Conservation (phyloP, 2,113 vertebrate species). For the Hippolais icterina region DNA sequence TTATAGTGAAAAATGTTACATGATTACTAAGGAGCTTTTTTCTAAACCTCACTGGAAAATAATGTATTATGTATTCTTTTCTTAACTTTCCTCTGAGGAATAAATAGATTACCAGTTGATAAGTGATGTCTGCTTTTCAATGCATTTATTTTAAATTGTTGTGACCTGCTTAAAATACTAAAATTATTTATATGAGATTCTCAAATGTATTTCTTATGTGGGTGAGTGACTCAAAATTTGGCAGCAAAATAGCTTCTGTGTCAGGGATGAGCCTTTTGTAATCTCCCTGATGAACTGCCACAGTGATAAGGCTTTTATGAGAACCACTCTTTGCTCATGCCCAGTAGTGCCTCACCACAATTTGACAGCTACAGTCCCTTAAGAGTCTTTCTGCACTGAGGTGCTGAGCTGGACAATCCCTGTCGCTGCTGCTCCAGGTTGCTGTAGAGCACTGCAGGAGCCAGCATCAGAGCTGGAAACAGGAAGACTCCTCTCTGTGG, state of each 20-base stretch:
- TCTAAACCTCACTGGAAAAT: neutral
- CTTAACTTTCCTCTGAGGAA: neutral
- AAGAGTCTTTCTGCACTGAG: neutral
- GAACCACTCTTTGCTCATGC: neutral
- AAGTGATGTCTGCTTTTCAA: neutral
- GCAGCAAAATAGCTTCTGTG: neutral
- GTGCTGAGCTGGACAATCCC: neutral
- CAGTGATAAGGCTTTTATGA: neutral
- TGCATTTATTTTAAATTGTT: neutral
- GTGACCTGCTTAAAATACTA: neutral
- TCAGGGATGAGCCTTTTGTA: neutral
- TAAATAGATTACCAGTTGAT: neutral
- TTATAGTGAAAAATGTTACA: neutral
- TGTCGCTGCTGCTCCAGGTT: accelerated
- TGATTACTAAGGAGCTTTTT: neutral
- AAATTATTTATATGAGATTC: neutral
- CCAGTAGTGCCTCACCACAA: neutral
- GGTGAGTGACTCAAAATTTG: constrained; percentile 1
- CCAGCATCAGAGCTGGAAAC: accelerated
- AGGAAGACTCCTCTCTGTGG: neutral
- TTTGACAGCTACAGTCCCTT: neutral
- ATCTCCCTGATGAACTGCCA: neutral
- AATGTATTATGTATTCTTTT: neutral
- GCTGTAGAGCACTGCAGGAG: neutral
- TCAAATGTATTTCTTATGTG: neutral